Evolutionary conservation across 2,888 invertebrate species (phyloP).

Genomic region (Polylopha cassiicola): DNA sequence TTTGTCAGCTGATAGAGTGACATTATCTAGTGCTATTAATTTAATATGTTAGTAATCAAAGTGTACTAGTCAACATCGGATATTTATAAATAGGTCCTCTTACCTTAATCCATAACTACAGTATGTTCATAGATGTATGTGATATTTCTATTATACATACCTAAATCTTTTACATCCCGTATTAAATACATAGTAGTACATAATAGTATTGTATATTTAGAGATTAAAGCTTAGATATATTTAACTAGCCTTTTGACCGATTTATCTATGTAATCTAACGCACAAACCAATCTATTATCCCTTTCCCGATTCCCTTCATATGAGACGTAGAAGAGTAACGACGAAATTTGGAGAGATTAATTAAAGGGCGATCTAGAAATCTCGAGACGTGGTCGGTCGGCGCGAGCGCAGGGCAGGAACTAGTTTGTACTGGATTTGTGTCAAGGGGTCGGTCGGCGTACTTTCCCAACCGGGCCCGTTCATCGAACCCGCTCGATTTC

Average conservation of each 20-base stretch:
- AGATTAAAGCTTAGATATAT: conserved; percentile 51
- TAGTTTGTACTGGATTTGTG: conserved; percentile 63
- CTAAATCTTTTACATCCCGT: conserved; percentile 36
- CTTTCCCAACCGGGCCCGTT: conserved; percentile 66
- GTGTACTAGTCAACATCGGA: conserved; percentile 68
- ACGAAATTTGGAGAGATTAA: conserved; percentile 35
- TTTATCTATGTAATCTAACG: conserved; percentile 69
- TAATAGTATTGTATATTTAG: conserved; percentile 51
- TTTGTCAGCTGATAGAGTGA: conserved; percentile 66
- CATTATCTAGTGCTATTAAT: conserved; percentile 75
- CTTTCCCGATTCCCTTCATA: conserved; percentile 33
- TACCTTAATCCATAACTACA: conserved; percentile 47
- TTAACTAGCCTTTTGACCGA: conserved; percentile 75
- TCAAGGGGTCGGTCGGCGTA: conserved; percentile 67
- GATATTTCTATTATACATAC: conserved; percentile 39
- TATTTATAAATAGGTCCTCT: conserved; percentile 53
- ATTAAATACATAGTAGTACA: conserved; percentile 40
- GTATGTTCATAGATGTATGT: conserved; percentile 39
- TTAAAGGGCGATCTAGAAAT: conserved; percentile 43
- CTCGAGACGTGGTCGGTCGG: conserved; percentile 26
- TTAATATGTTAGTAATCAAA: conserved; percentile 64
- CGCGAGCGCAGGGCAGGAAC: conserved; percentile 48
- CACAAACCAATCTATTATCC: conserved; percentile 54
- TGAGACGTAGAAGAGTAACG: conserved; percentile 25
- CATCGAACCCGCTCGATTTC: conserved; percentile 71